A percentile compares a stretch with the other conserved stretches of the same genome.
phyloP scores from a whole-genome alignment of 2,113 vertebrate species.

The Mastomys coucha region DNA sequence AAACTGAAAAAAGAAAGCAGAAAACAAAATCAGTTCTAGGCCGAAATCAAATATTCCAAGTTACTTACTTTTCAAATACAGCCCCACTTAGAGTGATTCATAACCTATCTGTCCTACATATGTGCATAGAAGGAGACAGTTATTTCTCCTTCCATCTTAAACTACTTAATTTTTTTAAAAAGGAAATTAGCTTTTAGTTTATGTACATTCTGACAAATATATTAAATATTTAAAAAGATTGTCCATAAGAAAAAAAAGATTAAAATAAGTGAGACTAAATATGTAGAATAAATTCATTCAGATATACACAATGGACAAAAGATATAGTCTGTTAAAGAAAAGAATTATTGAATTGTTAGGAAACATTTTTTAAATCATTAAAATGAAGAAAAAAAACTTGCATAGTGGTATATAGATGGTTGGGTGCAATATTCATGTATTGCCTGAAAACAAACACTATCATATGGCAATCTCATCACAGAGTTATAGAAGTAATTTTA shows the following conservation, averaged over 20 bases:
- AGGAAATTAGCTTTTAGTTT: not conserved
- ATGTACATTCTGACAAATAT: not conserved
- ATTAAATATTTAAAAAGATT: not conserved
- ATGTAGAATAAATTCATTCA: not conserved
- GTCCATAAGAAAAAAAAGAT: not conserved
- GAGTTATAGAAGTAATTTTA: no score
- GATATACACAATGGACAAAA: not conserved
- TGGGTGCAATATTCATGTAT: not conserved
- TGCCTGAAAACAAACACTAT: not conserved
- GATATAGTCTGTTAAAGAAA: not conserved
- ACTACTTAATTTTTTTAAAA: not conserved
- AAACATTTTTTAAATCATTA: not conserved
- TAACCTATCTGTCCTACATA: not conserved
- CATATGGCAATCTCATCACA: not conserved
- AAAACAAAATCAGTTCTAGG: not conserved
- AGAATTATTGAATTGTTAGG: not conserved
- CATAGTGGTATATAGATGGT: not conserved
- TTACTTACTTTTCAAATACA: not conserved
- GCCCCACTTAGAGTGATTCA: not conserved
- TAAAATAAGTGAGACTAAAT: not conserved
- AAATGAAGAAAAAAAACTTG: not conserved
- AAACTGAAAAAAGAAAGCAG: not conserved
- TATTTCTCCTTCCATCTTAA: not conserved
- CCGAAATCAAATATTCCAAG: not conserved
- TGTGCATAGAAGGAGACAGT: not conserved